Base-by-base conservation (phyloP, 2,113 vertebrate genomes). In the Brevimyrus niger region DNA sequence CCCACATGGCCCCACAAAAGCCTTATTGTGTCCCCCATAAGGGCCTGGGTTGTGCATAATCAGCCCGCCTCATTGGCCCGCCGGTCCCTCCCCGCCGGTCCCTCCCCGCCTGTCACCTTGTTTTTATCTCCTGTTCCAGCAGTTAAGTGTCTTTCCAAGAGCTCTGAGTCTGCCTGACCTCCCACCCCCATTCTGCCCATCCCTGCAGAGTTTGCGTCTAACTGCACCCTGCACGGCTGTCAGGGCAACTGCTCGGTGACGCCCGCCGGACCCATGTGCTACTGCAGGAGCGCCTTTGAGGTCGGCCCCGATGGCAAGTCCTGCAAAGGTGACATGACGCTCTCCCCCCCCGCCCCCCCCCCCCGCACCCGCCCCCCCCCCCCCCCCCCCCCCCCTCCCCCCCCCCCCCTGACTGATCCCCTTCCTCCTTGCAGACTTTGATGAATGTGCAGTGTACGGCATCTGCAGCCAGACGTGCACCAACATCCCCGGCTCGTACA, bases 391-490 rank as follows among this genome's bases (percentile, higher is more conserved):
- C n/a, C n/a, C n/a, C n/a, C n/a, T n/a, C n/a, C 55, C 55, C 21
- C 55, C 31, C 88, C 50, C 51, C 35, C 90, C 88, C 38, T 42
- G 42, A 42, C 42, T 42, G 42, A 42, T 90, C 23, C 55, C 19
- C 31, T 21, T 21, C 4, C 5, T 47, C 42, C 84, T 38, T 46
- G 35, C 90, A 99, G 98, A 99, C 93, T 99, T 98, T 0, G 97
- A 99, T 1, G 98, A 99, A 87, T 99, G 98, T 92, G 96, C 94
- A 0, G 90, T 98, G n/a, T 99, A 99, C 0, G 98, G 98, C 44
- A 97, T 97, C 11, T 99, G 98, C 95, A 99, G 98, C 94, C 98
- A 99, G 94, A 97, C 97, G 0, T 99, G 98, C 94, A 95, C 95
- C 83, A 99, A 99, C 95, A 95, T 92, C 0, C 96, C 98, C 2